These are phyloP conservation scores for Festucalex cinctus DNA, from an alignment of 2,113 vertebrate species.

Conservation along the genomic window DNA sequence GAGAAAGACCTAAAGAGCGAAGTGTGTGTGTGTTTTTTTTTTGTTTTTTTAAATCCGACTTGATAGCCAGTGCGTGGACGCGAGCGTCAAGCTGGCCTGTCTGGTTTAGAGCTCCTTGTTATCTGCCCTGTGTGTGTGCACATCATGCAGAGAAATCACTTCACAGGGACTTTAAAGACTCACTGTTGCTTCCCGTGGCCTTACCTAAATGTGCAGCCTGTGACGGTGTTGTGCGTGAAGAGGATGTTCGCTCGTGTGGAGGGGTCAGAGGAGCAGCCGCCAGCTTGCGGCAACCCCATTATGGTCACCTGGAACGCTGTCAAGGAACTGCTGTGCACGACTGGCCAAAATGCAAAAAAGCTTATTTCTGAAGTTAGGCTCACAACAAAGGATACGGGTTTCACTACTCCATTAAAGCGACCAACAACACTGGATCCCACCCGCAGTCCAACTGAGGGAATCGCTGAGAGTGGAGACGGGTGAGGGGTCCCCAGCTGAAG, in stretches of 20 bases:
- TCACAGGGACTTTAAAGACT: not conserved
- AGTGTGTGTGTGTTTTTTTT: too few species aligned
- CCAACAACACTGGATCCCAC: constrained; percentile 57
- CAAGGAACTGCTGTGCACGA: constrained; percentile 33
- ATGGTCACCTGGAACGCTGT: constrained; percentile 59
- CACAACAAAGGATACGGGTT: constrained; percentile 65
- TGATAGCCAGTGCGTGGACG: too few species aligned
- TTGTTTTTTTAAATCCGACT: too few species aligned
- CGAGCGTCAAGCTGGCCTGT: too few species aligned
- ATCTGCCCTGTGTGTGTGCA: too few species aligned
- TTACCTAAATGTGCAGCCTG: constrained; percentile 72
- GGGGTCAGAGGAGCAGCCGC: constrained; percentile 52
- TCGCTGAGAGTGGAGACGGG: constrained; percentile 5
- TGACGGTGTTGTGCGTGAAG: constrained; percentile 64
- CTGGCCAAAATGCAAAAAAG: not conserved
- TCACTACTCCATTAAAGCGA: constrained; percentile 37
- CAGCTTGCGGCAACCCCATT: constrained; percentile 42
- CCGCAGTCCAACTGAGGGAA: constrained; percentile 47
- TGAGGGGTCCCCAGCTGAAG: constrained; percentile 46
- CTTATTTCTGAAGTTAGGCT: not conserved
- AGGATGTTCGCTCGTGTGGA: constrained; percentile 41
- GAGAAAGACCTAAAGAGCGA: too few species aligned
- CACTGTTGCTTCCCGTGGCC: not conserved
- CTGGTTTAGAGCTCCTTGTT: too few species aligned
- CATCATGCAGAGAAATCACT: too few species aligned